Conservation (phyloP, 2,888 invertebrate genomes). For the Dynastes hyllus region DNA sequence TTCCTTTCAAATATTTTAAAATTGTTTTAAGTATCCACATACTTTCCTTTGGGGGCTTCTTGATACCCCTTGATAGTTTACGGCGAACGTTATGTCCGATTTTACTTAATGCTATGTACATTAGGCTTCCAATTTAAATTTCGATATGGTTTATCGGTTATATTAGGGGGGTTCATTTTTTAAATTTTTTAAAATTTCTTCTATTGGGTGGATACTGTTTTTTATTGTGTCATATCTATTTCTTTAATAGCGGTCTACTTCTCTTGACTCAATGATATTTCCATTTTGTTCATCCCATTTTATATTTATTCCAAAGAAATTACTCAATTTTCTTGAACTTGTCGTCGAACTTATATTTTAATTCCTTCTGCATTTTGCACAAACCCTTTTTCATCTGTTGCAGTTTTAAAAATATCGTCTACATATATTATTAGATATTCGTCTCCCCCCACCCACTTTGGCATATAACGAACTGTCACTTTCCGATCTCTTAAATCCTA, state of each 20-base stretch:
- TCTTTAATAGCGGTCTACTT: slow-evolving; percentile 12
- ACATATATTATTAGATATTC: not conserved
- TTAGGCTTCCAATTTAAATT: slow-evolving; percentile 54
- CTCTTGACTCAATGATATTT: slow-evolving; percentile 21
- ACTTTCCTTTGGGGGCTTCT: slow-evolving; percentile 52
- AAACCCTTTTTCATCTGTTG: not conserved
- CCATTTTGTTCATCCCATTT: not conserved
- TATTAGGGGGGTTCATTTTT: not conserved
- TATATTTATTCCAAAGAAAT: slow-evolving; percentile 19
- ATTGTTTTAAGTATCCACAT: slow-evolving; percentile 50
- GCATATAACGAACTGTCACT: too few relatives aligned
- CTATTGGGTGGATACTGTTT: not conserved
- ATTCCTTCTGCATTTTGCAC: not conserved
- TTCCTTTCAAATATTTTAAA: slow-evolving; percentile 52
- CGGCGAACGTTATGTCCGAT: slow-evolving; percentile 35
- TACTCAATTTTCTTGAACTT: slow-evolving; percentile 5
- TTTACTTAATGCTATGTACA: slow-evolving; percentile 50
- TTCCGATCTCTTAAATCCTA: too few relatives aligned
- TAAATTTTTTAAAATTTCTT: not conserved
- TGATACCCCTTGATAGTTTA: slow-evolving; percentile 45
- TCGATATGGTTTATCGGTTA: slow-evolving; percentile 49
- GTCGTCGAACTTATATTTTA: not conserved
- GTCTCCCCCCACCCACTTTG: too few relatives aligned
- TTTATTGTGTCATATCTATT: slow-evolving; percentile 2
- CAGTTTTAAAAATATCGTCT: not conserved